Evolutionary conservation across 1,140 invertebrate species (phyloP).

Genomic region (Drosophila pandora): DNA sequence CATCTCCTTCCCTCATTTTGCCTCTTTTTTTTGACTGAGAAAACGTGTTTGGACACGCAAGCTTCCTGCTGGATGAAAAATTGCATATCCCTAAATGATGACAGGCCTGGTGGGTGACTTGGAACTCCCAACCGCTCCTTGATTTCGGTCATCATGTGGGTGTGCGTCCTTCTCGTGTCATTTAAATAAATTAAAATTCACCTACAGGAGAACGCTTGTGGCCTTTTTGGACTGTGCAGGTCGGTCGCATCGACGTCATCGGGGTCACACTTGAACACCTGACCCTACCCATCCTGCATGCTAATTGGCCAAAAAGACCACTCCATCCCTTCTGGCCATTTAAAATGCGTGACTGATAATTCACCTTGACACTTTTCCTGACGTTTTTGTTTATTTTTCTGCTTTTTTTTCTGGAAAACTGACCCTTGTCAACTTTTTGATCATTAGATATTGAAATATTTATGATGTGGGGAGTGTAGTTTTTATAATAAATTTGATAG

Average conservation of each 20-base stretch:
- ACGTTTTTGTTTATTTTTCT: background rate
- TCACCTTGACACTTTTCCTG: slow-evolving; percentile 71
- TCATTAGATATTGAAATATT: background rate
- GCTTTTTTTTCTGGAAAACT: slow-evolving; percentile 7
- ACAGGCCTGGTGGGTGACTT: slow-evolving; percentile 18
- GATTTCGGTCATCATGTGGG: slow-evolving; percentile 54
- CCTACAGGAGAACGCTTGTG: slow-evolving; percentile 52
- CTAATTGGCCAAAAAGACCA: slow-evolving; percentile 53
- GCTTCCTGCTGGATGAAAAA: slow-evolving; percentile 65
- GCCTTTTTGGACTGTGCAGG: slow-evolving; percentile 27
- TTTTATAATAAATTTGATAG: no score
- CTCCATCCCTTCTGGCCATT: slow-evolving; percentile 3
- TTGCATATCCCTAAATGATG: slow-evolving; percentile 64
- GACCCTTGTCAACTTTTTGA: slow-evolving; percentile 35
- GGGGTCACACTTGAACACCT: slow-evolving; percentile 64
- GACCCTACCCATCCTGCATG: slow-evolving; percentile 57
- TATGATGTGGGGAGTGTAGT: background rate
- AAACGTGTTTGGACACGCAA: slow-evolving; percentile 54
- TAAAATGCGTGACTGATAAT: slow-evolving; percentile 38
- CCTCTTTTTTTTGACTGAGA: background rate
- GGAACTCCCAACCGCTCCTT: slow-evolving; percentile 35
- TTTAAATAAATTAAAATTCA: slow-evolving; percentile 80
- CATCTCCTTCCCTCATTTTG: background rate
- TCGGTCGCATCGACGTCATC: slow-evolving; percentile 57
- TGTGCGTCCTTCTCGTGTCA: slow-evolving; percentile 43